A percentile compares a stretch with the other conserved stretches of the same genome.
These are phyloP conservation scores for Limnephilus marmoratus DNA, from an alignment of 2,888 invertebrate species.

Conservation along the genomic window DNA sequence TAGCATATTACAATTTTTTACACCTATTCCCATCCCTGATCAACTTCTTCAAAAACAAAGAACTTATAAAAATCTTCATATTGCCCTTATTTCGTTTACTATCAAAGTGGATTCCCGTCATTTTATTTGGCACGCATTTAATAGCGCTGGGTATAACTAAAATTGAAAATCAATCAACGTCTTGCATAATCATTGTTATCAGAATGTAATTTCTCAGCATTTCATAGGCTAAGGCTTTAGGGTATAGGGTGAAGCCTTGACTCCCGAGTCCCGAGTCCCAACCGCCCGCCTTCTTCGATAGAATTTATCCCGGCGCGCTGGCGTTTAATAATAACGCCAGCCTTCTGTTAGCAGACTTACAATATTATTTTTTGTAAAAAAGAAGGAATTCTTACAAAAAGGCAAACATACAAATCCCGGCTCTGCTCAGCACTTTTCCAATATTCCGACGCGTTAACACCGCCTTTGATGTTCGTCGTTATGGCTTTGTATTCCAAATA, in stretches of 20 bases:
- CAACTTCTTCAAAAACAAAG: neutral
- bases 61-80: too few relatives aligned
- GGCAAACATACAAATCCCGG: conserved; percentile 56
- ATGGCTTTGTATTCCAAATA: conserved; percentile 20
- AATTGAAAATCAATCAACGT: neutral
- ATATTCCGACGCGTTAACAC: conserved; percentile 45
- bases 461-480: conserved; percentile 44
- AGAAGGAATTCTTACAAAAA: conserved; percentile 55
- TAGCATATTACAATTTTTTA: neutral
- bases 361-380: conserved; percentile 49
- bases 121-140: neutral
- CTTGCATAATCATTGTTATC: neutral
- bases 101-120: neutral
- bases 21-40: neutral
- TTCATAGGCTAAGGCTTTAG: neutral
- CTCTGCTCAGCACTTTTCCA: conserved; percentile 47
- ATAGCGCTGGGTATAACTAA: neutral
- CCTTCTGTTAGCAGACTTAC: conserved; percentile 47
- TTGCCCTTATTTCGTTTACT: too few relatives aligned
- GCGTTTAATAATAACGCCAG: conserved; percentile 53
- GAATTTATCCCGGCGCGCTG: conserved; percentile 11
- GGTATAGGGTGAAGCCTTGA: neutral
- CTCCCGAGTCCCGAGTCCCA: neutral
- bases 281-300: neutral
- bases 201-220: neutral